Conservation (phyloP, 2,113 vertebrate genomes). For the Oryzias woworae region DNA sequence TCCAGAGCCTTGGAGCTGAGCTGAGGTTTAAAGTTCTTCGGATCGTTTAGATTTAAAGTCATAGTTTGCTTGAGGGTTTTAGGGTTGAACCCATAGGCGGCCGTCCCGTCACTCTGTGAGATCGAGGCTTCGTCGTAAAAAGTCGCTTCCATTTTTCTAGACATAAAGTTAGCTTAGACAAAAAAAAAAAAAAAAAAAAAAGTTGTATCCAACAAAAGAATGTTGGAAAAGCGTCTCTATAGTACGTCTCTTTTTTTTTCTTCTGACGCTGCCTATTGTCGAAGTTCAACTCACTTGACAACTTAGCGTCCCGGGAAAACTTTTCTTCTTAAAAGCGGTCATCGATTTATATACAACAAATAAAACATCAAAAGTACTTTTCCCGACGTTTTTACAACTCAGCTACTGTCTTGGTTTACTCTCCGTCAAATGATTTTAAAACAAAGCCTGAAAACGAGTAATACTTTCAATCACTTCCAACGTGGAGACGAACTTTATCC, state of each 20-base stretch:
- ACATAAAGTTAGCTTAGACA: conserved; percentile 81
- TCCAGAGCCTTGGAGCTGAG: conserved; percentile 89
- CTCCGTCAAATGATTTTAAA: conserved; percentile 15
- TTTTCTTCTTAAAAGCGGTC: conserved; percentile 46
- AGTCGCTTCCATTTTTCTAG: conserved; percentile 95
- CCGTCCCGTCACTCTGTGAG: conserved; percentile 81
- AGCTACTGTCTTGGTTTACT: conserved; percentile 2
- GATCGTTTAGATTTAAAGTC: conserved; percentile 93
- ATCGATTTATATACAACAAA: neutral
- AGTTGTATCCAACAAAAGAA: conserved; percentile 5
- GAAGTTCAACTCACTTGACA: conserved; percentile 71
- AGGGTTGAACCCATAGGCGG: conserved; percentile 87
- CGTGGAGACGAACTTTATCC: conserved; percentile 94
- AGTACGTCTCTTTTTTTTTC: conserved; percentile 36
- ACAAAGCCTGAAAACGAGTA: conserved; percentile 60
- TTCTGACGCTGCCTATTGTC: conserved; percentile 56
- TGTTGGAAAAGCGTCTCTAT: conserved; percentile 2
- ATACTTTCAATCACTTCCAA: conserved; percentile 88
- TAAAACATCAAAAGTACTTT: conserved; percentile 16
- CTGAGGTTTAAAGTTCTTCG: conserved; percentile 90
- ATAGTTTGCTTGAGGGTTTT: conserved; percentile 91
- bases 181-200: conserved; percentile 2
- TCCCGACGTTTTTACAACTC: conserved; percentile 13
- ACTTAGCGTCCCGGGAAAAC: conserved; percentile 71
- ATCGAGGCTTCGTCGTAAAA: conserved; percentile 94